Percentiles rank a stretch among this genome's conserved stretches.
phyloP scores from a whole-genome alignment of 1,140 invertebrate species.

The Neodiprion virginianus region DNA sequence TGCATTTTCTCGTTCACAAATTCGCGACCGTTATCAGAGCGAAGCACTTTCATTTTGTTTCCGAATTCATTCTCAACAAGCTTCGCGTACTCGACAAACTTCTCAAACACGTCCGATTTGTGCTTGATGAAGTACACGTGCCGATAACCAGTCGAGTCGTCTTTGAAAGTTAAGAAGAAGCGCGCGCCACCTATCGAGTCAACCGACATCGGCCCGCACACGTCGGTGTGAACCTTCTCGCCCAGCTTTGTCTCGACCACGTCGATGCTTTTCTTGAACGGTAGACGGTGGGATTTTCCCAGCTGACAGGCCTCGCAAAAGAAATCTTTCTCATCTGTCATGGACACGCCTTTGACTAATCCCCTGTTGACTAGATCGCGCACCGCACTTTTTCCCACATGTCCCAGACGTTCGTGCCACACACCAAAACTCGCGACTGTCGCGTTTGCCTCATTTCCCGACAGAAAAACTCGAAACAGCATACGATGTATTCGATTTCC shows the following conservation, averaged over 20 bases:
- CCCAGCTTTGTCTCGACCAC: constrained; percentile 35
- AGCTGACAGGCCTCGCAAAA: constrained; percentile 18
- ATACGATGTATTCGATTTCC: neutral
- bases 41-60: constrained; percentile 33
- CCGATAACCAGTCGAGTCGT: constrained; percentile 32
- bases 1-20: constrained; percentile 28
- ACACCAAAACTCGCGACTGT: constrained; percentile 6
- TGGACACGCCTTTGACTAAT: constrained; percentile 13
- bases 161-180: constrained; percentile 42
- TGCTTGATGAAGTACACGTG: neutral
- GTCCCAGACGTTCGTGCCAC: constrained; percentile 32
- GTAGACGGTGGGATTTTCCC: constrained; percentile 8
- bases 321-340: constrained; percentile 20
- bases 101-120: neutral
- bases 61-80: constrained; percentile 29
- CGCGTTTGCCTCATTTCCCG: constrained; percentile 1
- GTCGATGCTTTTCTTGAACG: neutral
- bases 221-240: constrained; percentile 37
- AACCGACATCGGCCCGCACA: constrained; percentile 32
- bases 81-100: neutral
- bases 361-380: constrained; percentile 18
- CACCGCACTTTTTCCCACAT: constrained; percentile 8
- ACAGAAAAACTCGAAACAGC: neutral
- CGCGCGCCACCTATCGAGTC: constrained; percentile 41
- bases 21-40: constrained; percentile 32